Conservation (phyloP, 2,888 invertebrate genomes). For the Neoscelio sp. region DNA sequence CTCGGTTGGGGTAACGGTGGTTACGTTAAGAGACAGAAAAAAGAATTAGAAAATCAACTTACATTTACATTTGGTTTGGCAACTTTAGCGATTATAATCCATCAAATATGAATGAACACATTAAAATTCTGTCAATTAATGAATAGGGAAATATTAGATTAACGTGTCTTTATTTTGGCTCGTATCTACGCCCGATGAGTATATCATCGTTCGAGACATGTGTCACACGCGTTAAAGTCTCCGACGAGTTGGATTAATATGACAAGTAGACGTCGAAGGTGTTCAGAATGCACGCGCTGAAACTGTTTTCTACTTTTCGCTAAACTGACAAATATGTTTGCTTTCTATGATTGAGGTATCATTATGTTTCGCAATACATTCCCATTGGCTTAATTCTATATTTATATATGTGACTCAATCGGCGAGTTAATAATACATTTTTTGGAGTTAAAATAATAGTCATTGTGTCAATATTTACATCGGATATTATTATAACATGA, state of each 20-base stretch:
- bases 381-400: too few relatives aligned
- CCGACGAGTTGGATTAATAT: conserved; percentile 38
- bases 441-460: too few relatives aligned
- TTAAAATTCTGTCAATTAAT: neutral
- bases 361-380: too few relatives aligned
- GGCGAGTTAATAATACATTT: too few relatives aligned
- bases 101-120: neutral
- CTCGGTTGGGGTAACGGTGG: too few relatives aligned
- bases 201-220: conserved; percentile 11
- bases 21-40: too few relatives aligned
- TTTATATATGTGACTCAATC: too few relatives aligned
- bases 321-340: too few relatives aligned
- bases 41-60: neutral
- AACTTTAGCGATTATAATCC: neutral
- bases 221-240: conserved; percentile 69
- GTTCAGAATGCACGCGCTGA: neutral
- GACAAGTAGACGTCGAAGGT: neutral
- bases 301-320: too few relatives aligned
- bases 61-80: neutral
- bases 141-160: neutral
- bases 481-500: too few relatives aligned
- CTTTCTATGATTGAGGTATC: too few relatives aligned
- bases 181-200: neutral
- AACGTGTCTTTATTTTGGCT: neutral
- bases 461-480: too few relatives aligned